Conservation (phyloP, 2,113 vertebrate species). For the Oncorhynchus nerka region DNA sequence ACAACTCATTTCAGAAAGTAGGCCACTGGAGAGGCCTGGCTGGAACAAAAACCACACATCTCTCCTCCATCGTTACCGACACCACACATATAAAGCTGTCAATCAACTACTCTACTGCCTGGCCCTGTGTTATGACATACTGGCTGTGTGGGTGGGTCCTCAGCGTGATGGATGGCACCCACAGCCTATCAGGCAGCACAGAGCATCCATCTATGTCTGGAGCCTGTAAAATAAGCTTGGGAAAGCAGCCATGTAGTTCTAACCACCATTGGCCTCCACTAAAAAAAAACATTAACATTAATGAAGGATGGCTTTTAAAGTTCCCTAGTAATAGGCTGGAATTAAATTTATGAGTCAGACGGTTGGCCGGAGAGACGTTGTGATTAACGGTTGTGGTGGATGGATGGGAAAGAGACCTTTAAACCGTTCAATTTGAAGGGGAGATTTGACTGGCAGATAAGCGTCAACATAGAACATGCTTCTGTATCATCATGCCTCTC, state of each 20-base stretch:
- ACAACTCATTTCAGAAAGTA: constrained; percentile 68
- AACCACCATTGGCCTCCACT: constrained; percentile 76
- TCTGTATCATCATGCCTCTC: not conserved
- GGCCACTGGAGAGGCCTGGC: constrained; percentile 46
- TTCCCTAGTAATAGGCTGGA: constrained; percentile 73
- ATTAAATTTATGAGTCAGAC: constrained; percentile 77
- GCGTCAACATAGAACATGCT: constrained; percentile 14
- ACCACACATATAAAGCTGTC: constrained; percentile 71
- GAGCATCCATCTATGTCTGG: constrained; percentile 71
- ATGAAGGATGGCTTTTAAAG: constrained; percentile 78
- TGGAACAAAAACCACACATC: constrained; percentile 60
- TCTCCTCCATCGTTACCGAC: constrained; percentile 58
- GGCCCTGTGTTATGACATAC: constrained; percentile 70
- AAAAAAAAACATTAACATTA: constrained; percentile 77
- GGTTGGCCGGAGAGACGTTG: constrained; percentile 67
- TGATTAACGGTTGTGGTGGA: constrained; percentile 64
- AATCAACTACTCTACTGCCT: constrained; percentile 65
- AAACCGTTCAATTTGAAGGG: constrained; percentile 53
- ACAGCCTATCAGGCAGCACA: constrained; percentile 69
- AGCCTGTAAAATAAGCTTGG: constrained; percentile 74
- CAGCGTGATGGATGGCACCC: constrained; percentile 67
- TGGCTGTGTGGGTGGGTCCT: constrained; percentile 72
- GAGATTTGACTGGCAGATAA: constrained; percentile 27
- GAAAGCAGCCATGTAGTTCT: constrained; percentile 77
- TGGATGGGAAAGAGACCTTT: constrained; percentile 76